Conservation (phyloP, 2,113 vertebrate species). For the Ancistrus triradiatus region DNA sequence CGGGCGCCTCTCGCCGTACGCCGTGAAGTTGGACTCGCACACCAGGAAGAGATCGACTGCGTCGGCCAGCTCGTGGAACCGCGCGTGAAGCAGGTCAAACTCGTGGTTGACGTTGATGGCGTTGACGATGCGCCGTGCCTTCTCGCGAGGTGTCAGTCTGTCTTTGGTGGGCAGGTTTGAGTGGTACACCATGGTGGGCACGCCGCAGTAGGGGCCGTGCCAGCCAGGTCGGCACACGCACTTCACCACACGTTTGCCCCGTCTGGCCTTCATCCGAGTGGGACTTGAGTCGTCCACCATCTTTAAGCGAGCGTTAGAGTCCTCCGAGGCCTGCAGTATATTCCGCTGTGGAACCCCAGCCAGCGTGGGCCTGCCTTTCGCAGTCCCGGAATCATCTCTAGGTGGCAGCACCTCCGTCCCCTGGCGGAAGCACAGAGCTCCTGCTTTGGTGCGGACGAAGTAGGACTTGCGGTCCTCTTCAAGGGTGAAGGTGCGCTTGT, state of each 20-base stretch:
- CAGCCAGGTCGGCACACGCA: constrained; percentile 90
- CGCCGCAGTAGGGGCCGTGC: constrained; percentile 95
- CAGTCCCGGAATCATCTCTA: constrained; percentile 62
- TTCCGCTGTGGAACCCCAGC: constrained; percentile 55
- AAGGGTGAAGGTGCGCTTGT: constrained; percentile 74
- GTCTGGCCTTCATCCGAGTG: constrained; percentile 52
- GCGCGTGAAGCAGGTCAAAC: constrained; percentile 90
- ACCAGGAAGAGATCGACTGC: constrained; percentile 91
- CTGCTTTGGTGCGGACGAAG: constrained; percentile 88
- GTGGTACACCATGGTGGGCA: constrained; percentile 95
- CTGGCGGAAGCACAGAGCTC: constrained; percentile 86
- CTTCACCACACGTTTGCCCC: constrained; percentile 85
- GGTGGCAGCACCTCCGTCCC: constrained; percentile 80
- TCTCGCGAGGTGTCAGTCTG: constrained; percentile 79
- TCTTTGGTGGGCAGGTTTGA: constrained; percentile 97
- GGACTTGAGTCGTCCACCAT: constrained; percentile 29
- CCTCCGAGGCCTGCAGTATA: constrained; percentile 43
- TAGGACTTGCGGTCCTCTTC: constrained; percentile 78
- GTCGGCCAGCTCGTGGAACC: constrained; percentile 85
- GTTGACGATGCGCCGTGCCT: constrained; percentile 86
- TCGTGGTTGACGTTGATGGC: constrained; percentile 98
- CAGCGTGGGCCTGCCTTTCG: constrained; percentile 37
- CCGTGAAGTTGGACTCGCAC: constrained; percentile 97
- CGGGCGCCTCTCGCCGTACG: constrained; percentile 86
- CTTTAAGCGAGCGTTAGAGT: constrained; percentile 12